A percentile compares a stretch with the other conserved stretches of the same genome.
Conservation (phyloP, 2,888 invertebrate species). For the Thecophora atra region DNA sequence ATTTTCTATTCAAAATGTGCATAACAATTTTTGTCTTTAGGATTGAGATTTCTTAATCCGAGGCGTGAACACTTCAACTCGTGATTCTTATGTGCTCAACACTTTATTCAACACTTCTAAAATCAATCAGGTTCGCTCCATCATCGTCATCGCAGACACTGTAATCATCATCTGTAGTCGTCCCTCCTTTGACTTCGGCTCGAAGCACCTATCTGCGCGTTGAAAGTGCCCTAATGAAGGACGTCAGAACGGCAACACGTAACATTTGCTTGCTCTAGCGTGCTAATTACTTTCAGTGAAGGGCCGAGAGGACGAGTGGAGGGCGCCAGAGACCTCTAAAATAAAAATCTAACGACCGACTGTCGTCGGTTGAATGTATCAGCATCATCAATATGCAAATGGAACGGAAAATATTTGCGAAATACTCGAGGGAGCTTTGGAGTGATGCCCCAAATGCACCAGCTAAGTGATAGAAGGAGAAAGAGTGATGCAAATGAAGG, state of each 20-base stretch:
- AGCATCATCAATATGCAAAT: conserved; percentile 34
- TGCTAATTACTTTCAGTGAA: conserved; percentile 32
- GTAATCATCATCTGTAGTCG: neutral
- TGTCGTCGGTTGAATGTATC: neutral
- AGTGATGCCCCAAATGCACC: neutral
- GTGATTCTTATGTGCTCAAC: conserved; percentile 26
- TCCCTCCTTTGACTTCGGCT: neutral
- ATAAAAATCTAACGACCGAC: neutral
- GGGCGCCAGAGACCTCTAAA: neutral
- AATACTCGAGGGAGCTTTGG: conserved; percentile 23
- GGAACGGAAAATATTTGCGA: conserved; percentile 32
- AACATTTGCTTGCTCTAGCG: conserved; percentile 11
- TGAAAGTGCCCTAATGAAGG: conserved; percentile 19
- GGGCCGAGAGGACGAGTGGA: neutral
- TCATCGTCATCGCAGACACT: neutral
- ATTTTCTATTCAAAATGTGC: neutral
- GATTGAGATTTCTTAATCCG: conserved; percentile 7
- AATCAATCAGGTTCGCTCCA: conserved; percentile 28
- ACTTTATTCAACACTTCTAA: conserved; percentile 27
- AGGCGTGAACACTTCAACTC: conserved; percentile 28
- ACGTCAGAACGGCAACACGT: neutral
- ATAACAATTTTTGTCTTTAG: neutral
- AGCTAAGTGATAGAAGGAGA: neutral
- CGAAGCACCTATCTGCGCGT: neutral
- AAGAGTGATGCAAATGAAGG: neutral